Conservation (phyloP, 2,888 invertebrate genomes). For the Oscheius myriophilus region DNA sequence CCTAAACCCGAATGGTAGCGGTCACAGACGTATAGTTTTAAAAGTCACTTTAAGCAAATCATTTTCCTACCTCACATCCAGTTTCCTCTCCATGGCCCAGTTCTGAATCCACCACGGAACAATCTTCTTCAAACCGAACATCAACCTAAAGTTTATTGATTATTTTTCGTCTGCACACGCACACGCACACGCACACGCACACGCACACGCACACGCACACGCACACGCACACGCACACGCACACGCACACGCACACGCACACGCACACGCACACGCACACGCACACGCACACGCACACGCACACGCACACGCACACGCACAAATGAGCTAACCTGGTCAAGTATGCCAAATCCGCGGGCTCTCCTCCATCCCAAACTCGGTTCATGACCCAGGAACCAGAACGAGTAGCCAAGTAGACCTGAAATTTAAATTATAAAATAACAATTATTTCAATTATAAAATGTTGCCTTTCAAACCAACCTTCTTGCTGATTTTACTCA, state of each 20-base stretch:
- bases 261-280: too few species aligned
- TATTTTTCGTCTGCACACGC: too few species aligned
- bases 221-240: too few species aligned
- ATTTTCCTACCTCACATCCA: slow-evolving; percentile 31
- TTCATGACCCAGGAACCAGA: slow-evolving; percentile 73
- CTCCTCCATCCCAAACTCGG: slow-evolving; percentile 71
- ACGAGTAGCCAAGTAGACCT: slow-evolving; percentile 72
- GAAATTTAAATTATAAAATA: too few species aligned
- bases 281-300: too few species aligned
- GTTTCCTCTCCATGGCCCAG: slow-evolving; percentile 42
- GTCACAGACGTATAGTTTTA: too few species aligned
- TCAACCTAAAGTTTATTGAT: slow-evolving; percentile 35
- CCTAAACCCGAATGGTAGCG: too few species aligned
- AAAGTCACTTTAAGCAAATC: too few species aligned
- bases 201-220: too few species aligned
- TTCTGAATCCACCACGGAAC: slow-evolving; percentile 35
- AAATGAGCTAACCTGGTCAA: slow-evolving; percentile 28
- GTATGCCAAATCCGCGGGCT: slow-evolving; percentile 62
- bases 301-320: too few species aligned
- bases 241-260: too few species aligned
- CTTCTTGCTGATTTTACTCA: slow-evolving; percentile 65
- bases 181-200: too few species aligned
- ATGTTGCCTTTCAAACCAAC: slow-evolving; percentile 5
- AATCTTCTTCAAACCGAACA: slow-evolving; percentile 33
- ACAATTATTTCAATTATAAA: neutral